A percentile compares a stretch with the other conserved stretches of the same genome.
Evolutionary conservation across 2,797 vertebrate genomes (phyloP).

Genomic region (Thamnophis elegans): DNA sequence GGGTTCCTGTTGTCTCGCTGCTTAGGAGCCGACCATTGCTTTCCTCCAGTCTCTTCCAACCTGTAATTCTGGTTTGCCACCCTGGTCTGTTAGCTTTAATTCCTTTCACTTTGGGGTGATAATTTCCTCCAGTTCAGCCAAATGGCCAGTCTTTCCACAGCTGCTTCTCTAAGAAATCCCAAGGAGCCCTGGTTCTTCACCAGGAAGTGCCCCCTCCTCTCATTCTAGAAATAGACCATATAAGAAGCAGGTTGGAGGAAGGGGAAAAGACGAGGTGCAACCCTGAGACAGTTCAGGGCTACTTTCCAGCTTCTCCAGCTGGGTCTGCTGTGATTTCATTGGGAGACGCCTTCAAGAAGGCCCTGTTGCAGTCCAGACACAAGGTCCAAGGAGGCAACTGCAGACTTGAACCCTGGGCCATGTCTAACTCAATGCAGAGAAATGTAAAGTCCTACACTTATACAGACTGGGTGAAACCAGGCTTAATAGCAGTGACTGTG

Average conservation of each 20-base stretch:
- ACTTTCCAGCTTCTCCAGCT: neutral
- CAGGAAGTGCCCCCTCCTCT: neutral
- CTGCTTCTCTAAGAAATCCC: neutral
- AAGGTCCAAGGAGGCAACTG: constrained; percentile 27
- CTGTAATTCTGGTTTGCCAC: neutral
- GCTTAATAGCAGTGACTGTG: no score
- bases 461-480: no score
- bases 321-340: neutral
- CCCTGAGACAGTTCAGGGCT: neutral
- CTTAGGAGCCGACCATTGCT: neutral
- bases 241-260: neutral
- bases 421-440: no score
- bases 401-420: neutral
- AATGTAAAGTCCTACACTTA: no score
- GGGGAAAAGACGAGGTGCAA: no score
- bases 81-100: neutral
- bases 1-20: neutral
- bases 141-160: neutral
- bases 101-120: neutral
- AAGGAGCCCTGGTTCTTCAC: neutral
- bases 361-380: constrained; percentile 31
- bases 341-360: constrained; percentile 37
- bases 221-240: neutral
- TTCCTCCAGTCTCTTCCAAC: neutral
- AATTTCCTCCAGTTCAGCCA: neutral